Base-by-base conservation (phyloP, 2,888 invertebrate species). In the Chymomyza amoena region DNA sequence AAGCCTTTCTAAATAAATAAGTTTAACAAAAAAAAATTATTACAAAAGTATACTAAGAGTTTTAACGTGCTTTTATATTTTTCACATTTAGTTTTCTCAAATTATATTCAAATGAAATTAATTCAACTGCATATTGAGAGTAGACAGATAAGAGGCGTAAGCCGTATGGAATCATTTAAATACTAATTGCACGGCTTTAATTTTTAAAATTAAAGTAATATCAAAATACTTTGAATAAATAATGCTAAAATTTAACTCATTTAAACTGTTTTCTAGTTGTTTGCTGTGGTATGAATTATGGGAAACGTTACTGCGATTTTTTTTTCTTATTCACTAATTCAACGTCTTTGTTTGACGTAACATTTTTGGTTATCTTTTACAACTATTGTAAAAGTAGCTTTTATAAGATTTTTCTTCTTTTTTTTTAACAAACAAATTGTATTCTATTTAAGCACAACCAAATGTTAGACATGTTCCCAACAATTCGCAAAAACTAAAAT, bases 11-110 rank as follows among this genome's bases (percentile, higher is more conserved):
- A 32, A 63, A 61, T 63, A 56, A 56, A 32, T 57, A 54, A 20
- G 5, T 54, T 15, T 54, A 36, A 61, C 54, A 39, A 64, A 59
- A 61, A 62, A 36, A 73, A 61, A 63, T 61, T 66, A 62, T 32
- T 25, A 25, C 57, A 66, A 75, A 73, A 79, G 80, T 75, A 82
- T 82, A 82, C 60, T n/a, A 78, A 87, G 6, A 45, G 39, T 13
- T 45, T 45, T 36, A 9, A 6, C 36, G 36, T 9, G 36, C 36
- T 36, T 6, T 9, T 7, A 36, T 36, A 9, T 6, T 45, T 45
- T 45, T 10, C 39, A 45, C 0, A 13, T 1, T 13, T 13, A 13
- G 6, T 13, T 45, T 45, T 45, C 39, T 13, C 39, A 45, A 45
- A 13, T 45, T 45, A 45, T 45, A 13, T 45, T 45, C 1, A 45